Evolutionary conservation across 37 sponge, comb jelly and placozoan genomes (phyloP).

Genomic region (Halisarca cf. caerulea): DNA sequence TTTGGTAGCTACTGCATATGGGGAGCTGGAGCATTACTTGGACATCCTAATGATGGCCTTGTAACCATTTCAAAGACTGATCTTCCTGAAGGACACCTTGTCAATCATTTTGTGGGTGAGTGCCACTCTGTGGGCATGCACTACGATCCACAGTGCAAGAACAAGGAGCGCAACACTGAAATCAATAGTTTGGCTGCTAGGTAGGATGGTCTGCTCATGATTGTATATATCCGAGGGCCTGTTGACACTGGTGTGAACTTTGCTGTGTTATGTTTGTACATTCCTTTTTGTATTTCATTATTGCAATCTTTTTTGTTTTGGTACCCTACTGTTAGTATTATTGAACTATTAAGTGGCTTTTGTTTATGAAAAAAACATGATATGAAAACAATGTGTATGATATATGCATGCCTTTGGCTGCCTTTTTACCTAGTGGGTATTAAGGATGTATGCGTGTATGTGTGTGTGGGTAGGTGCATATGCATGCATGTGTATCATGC

Average conservation of each 20-base stretch:
- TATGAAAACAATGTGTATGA: too few species aligned
- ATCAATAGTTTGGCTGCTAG: slow-evolving; percentile 12
- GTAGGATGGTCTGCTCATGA: neutral
- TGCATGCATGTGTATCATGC: slow-evolving; percentile 27
- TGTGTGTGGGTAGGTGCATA: slow-evolving; percentile 6
- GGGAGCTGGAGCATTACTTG: slow-evolving; percentile 13
- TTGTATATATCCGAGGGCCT: too few species aligned
- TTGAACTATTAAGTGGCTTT: too few species aligned
- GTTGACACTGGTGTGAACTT: too few species aligned
- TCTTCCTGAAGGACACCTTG: neutral
- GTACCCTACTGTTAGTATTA: too few species aligned
- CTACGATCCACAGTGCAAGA: slow-evolving; percentile 43
- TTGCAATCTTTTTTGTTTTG: too few species aligned
- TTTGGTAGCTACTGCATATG: slow-evolving; percentile 45
- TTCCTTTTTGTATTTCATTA: too few species aligned
- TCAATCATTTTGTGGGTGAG: slow-evolving; percentile 17
- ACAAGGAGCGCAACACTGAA: slow-evolving; percentile 13
- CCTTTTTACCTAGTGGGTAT: neutral
- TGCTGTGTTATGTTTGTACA: too few species aligned
- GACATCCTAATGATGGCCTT: slow-evolving; percentile 41
- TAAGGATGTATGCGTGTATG: neutral
- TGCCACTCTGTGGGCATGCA: slow-evolving; percentile 59
- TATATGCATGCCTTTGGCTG: too few species aligned
- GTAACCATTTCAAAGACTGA: slow-evolving; percentile 29
- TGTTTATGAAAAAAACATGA: too few species aligned